phyloP scores from a whole-genome alignment of 2,888 invertebrate species.

The Epistrophe grossulariae region DNA sequence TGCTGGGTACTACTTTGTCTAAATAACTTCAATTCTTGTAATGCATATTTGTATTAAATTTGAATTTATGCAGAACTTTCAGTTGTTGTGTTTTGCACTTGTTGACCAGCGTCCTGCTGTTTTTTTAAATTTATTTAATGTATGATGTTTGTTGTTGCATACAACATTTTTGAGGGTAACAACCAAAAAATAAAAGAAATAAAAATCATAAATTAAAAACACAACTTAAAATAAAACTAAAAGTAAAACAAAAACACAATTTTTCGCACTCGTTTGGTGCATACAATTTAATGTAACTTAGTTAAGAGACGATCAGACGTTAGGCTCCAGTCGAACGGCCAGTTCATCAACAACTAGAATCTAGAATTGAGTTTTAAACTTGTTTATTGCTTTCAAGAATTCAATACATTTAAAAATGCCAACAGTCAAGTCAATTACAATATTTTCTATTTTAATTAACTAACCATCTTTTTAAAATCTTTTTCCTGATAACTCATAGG shows the following conservation, averaged over 20 bases:
- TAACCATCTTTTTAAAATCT: background rate
- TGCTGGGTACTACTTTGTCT: constrained; percentile 60
- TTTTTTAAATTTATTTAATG: constrained; percentile 3
- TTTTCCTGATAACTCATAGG: background rate
- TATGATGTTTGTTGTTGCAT: constrained; percentile 62
- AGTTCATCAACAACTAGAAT: constrained; percentile 17
- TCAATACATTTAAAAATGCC: background rate
- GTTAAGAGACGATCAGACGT: constrained; percentile 15
- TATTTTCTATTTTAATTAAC: background rate
- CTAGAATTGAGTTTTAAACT: constrained; percentile 32
- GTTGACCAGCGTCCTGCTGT: constrained; percentile 82
- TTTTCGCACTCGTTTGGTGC: constrained; percentile 24
- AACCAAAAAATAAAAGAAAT: constrained; percentile 66
- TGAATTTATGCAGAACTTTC: constrained; percentile 83
- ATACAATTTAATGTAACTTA: constrained; percentile 32
- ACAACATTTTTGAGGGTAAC: constrained; percentile 37
- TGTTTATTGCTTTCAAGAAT: background rate
- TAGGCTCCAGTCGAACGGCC: constrained; percentile 31
- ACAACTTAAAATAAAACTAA: constrained; percentile 16
- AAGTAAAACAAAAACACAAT: constrained; percentile 15
- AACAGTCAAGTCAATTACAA: background rate
- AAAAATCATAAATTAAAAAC: constrained; percentile 61
- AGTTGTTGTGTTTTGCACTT: constrained; percentile 84
- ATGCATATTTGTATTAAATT: constrained; percentile 69
- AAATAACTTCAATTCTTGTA: constrained; percentile 65